Conservation (phyloP, 2,888 invertebrate genomes). For the Apamea anceps region DNA sequence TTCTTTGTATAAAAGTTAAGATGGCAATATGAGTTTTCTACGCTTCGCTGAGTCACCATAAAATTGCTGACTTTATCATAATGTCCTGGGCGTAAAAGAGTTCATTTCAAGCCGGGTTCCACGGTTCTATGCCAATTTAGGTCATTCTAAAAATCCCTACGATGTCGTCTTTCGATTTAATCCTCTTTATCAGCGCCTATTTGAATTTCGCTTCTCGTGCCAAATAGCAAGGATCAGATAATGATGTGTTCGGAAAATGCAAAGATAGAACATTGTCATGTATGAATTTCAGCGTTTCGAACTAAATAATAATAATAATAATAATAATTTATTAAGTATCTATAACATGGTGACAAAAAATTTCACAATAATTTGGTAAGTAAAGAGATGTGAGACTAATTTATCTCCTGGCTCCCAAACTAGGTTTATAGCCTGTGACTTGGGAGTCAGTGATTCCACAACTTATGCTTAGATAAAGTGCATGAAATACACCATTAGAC, state of each 20-base stretch:
- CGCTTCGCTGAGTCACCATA: constrained; percentile 47
- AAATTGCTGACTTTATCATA: constrained; percentile 62
- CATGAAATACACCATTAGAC: too few relatives aligned
- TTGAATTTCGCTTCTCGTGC: constrained; percentile 43
- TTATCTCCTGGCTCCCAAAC: too few relatives aligned
- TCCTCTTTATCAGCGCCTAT: constrained; percentile 50
- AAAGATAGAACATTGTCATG: background rate
- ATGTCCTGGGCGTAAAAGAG: constrained; percentile 51
- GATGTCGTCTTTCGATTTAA: constrained; percentile 52
- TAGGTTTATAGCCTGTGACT: too few relatives aligned
- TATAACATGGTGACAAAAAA: too few relatives aligned
- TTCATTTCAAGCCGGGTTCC: constrained; percentile 55
- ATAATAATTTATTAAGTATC: too few relatives aligned
- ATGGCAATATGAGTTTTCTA: constrained; percentile 52
- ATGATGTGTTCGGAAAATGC: constrained; percentile 2
- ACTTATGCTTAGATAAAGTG: too few relatives aligned
- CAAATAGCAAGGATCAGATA: constrained; percentile 34
- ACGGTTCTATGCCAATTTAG: constrained; percentile 55
- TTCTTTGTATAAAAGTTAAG: constrained; percentile 48
- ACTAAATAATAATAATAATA: too few relatives aligned
- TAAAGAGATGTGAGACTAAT: too few relatives aligned
- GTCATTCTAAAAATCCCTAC: constrained; percentile 42
- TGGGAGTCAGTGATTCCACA: too few relatives aligned
- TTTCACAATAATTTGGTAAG: too few relatives aligned
- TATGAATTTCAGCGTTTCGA: background rate